Conservation (phyloP, 2,888 invertebrate species). For the Drepanosiphum platanoidis region DNA sequence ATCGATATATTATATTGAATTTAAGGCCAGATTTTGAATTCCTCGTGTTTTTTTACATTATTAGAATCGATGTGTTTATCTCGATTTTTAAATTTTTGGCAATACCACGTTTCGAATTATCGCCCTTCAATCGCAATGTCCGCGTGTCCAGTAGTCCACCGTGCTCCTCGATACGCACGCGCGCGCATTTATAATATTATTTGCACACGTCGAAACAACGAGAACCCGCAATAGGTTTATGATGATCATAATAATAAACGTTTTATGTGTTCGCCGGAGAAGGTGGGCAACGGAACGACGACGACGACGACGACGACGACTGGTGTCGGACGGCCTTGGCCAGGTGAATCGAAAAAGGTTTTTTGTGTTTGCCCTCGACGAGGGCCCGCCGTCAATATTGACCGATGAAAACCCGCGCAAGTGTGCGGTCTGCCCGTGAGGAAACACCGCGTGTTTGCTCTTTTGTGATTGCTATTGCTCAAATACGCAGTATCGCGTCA, state of each 20-base stretch:
- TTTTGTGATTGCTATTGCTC: conserved; percentile 25
- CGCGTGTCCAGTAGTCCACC: no score
- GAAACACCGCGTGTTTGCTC: conserved; percentile 42
- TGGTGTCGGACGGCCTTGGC: conserved; percentile 22
- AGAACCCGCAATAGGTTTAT: background rate
- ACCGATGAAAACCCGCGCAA: conserved; percentile 17
- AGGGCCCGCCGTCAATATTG: conserved; percentile 39
- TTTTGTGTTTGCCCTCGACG: conserved; percentile 31
- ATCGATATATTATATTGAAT: no score
- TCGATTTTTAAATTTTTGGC: no score
- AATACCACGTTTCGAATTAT: no score
- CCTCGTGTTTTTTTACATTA: no score
- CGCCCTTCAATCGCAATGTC: no score
- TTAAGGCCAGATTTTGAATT: no score
- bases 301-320: background rate
- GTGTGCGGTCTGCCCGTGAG: background rate
- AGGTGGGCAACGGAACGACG: background rate
- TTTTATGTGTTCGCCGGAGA: background rate
- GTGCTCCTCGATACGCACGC: no score
- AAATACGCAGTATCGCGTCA: background rate
- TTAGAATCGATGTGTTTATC: no score
- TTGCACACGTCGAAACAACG: background rate
- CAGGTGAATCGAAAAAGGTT: conserved; percentile 25
- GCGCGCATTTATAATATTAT: background rate
- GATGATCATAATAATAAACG: background rate